Percentiles rank a stretch among this genome's conserved stretches.
These are phyloP conservation scores for Drosophila limbata DNA, from an alignment of 2,888 invertebrate genomes.

Conservation along the genomic window DNA sequence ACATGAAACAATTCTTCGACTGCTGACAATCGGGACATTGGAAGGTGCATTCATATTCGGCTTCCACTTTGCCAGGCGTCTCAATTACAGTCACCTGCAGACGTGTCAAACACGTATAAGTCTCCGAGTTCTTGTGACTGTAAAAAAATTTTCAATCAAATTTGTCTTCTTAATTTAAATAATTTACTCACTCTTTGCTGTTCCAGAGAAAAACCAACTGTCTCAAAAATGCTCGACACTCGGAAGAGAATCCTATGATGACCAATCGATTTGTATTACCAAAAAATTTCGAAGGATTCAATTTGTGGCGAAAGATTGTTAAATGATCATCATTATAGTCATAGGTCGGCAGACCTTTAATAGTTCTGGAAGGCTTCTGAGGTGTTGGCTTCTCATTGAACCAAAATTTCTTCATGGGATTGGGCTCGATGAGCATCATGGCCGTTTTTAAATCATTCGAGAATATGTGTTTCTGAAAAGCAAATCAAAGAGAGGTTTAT, in stretches of 20 bases:
- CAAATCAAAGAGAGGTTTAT: too few species aligned
- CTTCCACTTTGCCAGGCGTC: slow-evolving; percentile 71
- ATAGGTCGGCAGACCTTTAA: slow-evolving; percentile 7
- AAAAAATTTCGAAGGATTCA: slow-evolving; percentile 60
- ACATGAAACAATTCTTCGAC: slow-evolving; percentile 58
- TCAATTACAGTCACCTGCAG: slow-evolving; percentile 72
- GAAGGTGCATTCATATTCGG: slow-evolving; percentile 73
- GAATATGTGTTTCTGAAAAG: slow-evolving; percentile 36
- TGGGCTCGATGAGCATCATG: slow-evolving; percentile 79
- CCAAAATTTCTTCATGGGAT: slow-evolving; percentile 47
- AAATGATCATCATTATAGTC: slow-evolving; percentile 54
- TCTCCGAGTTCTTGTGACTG: slow-evolving; percentile 58
- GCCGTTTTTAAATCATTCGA: slow-evolving; percentile 68
- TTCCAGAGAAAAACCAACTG: slow-evolving; percentile 77
- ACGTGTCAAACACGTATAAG: slow-evolving; percentile 65
- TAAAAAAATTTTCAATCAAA: too few species aligned
- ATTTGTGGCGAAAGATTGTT: slow-evolving; percentile 62
- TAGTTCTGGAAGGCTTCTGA: too few species aligned
- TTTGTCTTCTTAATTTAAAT: too few species aligned
- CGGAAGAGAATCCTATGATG: slow-evolving; percentile 75
- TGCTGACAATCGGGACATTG: slow-evolving; percentile 57
- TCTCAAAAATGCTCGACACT: slow-evolving; percentile 77
- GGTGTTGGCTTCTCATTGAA: not conserved
- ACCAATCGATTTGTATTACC: slow-evolving; percentile 64
- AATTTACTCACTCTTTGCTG: slow-evolving; percentile 58